Conservation (phyloP, 1,140 invertebrate genomes). For the Euwallacea fornicatus region DNA sequence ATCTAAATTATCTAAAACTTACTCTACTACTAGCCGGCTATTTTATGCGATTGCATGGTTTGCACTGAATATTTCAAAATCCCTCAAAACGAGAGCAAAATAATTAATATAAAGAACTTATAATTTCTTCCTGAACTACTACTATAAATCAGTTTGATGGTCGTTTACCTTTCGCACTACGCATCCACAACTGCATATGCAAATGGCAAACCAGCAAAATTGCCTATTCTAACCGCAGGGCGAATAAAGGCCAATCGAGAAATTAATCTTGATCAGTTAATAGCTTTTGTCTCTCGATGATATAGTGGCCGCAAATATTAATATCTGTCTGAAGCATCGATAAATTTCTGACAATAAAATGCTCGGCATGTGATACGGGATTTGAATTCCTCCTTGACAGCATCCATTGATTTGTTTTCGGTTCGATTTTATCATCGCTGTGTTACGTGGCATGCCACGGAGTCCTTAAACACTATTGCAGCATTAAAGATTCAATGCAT, state of each 20-base stretch:
- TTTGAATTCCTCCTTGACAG: slow-evolving; percentile 22
- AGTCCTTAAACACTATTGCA: not conserved
- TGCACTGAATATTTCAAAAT: no score
- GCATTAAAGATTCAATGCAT: not conserved
- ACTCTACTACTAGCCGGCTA: no score
- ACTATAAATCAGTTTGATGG: no score
- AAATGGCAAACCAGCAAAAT: not conserved
- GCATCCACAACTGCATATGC: not conserved
- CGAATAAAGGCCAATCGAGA: slow-evolving; percentile 29
- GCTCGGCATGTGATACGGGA: slow-evolving; percentile 15
- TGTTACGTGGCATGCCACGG: no score
- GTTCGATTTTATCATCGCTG: slow-evolving; percentile 8
- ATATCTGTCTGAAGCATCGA: slow-evolving; percentile 28
- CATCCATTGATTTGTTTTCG: slow-evolving; percentile 28
- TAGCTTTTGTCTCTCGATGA: slow-evolving; percentile 34
- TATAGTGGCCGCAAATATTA: slow-evolving; percentile 33
- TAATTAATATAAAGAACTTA: no score
- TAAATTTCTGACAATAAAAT: slow-evolving; percentile 35
- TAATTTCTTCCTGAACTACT: no score
- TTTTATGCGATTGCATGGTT: no score
- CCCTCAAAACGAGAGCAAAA: no score
- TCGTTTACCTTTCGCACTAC: no score
- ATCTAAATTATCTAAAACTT: no score
- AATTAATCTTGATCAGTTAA: slow-evolving; percentile 34
- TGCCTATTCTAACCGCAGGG: slow-evolving; percentile 7